Evolutionary conservation across 2,888 invertebrate genomes (phyloP).

Genomic region (Patella ulyssiponensis): DNA sequence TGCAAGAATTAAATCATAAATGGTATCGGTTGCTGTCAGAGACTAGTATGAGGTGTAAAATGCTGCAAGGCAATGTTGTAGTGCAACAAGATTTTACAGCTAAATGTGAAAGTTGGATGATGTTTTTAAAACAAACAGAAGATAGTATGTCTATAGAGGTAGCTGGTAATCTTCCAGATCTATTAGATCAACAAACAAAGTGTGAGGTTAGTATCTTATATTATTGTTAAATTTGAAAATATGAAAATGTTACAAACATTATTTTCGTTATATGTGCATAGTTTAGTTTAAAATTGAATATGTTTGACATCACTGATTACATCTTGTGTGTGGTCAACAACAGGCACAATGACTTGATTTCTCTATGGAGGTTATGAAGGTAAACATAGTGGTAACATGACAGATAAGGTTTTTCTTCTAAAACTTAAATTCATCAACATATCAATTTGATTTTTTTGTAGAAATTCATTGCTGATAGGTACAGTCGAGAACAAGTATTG

Average conservation of each 20-base stretch:
- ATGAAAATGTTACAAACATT: too few species aligned
- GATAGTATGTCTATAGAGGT: constrained; percentile 61
- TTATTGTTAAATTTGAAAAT: too few species aligned
- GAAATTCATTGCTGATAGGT: constrained; percentile 67
- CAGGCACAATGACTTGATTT: too few species aligned
- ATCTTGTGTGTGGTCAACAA: too few species aligned
- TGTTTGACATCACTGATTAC: background rate
- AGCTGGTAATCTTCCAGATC: constrained; percentile 62
- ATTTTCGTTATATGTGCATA: background rate
- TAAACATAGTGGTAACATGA: too few species aligned
- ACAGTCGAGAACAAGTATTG: constrained; percentile 66
- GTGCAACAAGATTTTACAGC: constrained; percentile 66
- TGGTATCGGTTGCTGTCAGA: constrained; percentile 61
- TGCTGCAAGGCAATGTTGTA: constrained; percentile 59
- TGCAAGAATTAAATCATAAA: constrained; percentile 62
- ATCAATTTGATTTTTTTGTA: constrained; percentile 35
- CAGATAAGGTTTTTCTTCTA: too few species aligned
- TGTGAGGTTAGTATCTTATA: constrained; percentile 56
- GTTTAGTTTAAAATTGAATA: background rate
- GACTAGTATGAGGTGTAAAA: constrained; percentile 55
- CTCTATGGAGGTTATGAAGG: too few species aligned
- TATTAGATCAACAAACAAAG: constrained; percentile 62
- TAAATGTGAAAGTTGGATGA: constrained; percentile 69
- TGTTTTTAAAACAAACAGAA: constrained; percentile 66
- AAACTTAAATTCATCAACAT: too few species aligned